A percentile compares a stretch with the other conserved stretches of the same genome.
Conservation (phyloP, 2,888 invertebrate genomes). For the Hylaea fasciaria region DNA sequence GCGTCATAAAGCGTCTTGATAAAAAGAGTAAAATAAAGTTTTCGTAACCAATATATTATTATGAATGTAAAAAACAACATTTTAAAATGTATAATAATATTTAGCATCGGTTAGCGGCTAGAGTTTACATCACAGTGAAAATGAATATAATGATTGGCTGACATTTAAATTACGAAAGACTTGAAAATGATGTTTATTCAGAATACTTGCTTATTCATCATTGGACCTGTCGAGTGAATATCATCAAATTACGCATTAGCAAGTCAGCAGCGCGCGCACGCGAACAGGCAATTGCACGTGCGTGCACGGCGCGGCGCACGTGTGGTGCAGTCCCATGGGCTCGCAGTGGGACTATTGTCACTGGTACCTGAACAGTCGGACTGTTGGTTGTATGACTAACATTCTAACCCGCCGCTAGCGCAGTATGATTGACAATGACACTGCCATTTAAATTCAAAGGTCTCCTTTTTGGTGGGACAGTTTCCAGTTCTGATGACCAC, state of each 20-base stretch:
- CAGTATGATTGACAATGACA: constrained; percentile 19
- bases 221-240: constrained; percentile 15
- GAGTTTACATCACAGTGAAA: no score
- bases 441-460: constrained; percentile 11
- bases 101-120: no score
- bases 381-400: no score
- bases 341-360: constrained; percentile 11
- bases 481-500: constrained; percentile 1
- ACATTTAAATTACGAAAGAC: constrained; percentile 8
- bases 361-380: not conserved
- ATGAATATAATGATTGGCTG: not conserved
- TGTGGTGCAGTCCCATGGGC: constrained; percentile 28
- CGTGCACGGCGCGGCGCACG: constrained; percentile 16
- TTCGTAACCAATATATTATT: not conserved
- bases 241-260: constrained; percentile 16
- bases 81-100: no score
- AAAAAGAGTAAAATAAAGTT: not conserved
- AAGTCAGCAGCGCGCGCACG: constrained; percentile 3
- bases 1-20: not conserved
- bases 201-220: constrained; percentile 16
- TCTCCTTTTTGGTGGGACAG: constrained; percentile 5
- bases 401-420: constrained; percentile 6
- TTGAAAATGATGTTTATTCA: constrained; percentile 16
- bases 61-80: no score
- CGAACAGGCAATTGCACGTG: constrained; percentile 20